These are phyloP conservation scores for Bungarus multicinctus DNA, from an alignment of 2,113 vertebrate genomes.

Conservation along the genomic window DNA sequence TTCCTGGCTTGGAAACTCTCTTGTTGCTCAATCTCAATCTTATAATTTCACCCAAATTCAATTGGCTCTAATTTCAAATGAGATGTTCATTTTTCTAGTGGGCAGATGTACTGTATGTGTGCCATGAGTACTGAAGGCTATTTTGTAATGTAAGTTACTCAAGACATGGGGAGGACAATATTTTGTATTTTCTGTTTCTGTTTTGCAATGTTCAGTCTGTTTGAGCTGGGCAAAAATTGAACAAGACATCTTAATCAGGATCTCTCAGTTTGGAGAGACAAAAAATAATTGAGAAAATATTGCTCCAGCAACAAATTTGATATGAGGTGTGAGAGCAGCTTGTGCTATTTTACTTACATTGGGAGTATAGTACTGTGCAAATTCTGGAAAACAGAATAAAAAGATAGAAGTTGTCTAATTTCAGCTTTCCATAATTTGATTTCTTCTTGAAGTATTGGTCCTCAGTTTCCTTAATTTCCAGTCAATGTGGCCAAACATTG, in stretches of 20 bases:
- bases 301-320: background rate
- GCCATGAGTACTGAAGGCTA: background rate
- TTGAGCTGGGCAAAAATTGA: background rate
- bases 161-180: background rate
- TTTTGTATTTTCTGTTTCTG: background rate
- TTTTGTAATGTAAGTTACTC: background rate
- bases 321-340: background rate
- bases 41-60: accelerated
- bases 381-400: background rate
- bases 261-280: background rate
- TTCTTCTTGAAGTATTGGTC: background rate
- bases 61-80: background rate
- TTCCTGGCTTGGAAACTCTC: slow-evolving; percentile 59
- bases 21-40: background rate
- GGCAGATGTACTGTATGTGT: background rate
- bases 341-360: background rate
- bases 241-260: background rate
- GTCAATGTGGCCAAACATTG: background rate
- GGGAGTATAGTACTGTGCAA: background rate
- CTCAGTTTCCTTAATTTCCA: background rate
- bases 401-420: background rate
- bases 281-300: background rate
- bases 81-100: background rate
- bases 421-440: background rate
- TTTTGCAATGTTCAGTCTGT: background rate